phyloP scores from a whole-genome alignment of 1,140 invertebrate genomes.

The Magallana angulata region DNA sequence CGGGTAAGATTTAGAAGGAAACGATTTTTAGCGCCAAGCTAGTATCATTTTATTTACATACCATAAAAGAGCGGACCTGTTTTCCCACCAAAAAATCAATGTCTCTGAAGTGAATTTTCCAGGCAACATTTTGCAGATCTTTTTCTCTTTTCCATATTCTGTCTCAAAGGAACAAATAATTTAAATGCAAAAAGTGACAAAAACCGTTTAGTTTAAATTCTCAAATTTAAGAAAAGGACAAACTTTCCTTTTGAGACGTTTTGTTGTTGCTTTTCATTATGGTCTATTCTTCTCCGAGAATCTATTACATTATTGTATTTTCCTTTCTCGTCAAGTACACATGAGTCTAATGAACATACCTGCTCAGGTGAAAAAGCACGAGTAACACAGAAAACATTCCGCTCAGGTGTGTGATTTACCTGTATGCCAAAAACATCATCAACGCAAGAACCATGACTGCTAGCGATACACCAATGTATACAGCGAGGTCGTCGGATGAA shows the following conservation, averaged over 20 bases:
- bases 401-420: slow-evolving; percentile 52
- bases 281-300: too few species aligned
- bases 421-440: slow-evolving; percentile 58
- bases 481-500: slow-evolving; percentile 36
- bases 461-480: slow-evolving; percentile 50
- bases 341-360: slow-evolving; percentile 8
- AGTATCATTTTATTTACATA: slow-evolving; percentile 11
- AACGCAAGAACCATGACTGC: slow-evolving; percentile 57
- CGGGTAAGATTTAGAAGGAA: too few species aligned
- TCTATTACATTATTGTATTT: too few species aligned
- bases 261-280: too few species aligned
- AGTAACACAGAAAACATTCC: slow-evolving; percentile 31
- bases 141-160: slow-evolving; percentile 71
- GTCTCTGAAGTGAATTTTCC: slow-evolving; percentile 69
- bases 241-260: too few species aligned
- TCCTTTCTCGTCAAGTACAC: too few species aligned
- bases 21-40: too few species aligned
- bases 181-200: too few species aligned
- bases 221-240: too few species aligned
- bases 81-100: slow-evolving; percentile 64
- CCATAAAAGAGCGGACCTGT: slow-evolving; percentile 44
- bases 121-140: slow-evolving; percentile 64
- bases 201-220: too few species aligned
- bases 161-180: background rate
- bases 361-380: slow-evolving; percentile 27